Conservation (phyloP, 2,113 vertebrate genomes). For the Oryzias woworae region DNA sequence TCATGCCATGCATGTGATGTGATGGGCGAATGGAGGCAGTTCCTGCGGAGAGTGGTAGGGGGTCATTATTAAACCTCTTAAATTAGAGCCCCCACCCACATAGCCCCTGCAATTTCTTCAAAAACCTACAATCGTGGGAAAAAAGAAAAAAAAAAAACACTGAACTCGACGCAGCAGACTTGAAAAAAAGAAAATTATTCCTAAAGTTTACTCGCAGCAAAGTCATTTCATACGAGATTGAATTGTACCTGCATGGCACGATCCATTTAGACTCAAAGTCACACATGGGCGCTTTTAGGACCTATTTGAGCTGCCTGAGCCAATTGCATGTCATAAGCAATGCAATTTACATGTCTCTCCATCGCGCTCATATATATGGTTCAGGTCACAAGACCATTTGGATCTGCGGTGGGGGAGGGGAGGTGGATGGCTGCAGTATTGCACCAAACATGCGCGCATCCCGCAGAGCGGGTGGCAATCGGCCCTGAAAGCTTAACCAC, state of each 20-base stretch:
- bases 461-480: constrained; percentile 41
- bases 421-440: constrained; percentile 14
- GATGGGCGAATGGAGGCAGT: constrained; percentile 73
- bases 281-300: constrained; percentile 57
- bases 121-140: constrained; percentile 30
- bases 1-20: constrained; percentile 76
- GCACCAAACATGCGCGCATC: constrained; percentile 18
- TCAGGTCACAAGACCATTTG: constrained; percentile 69
- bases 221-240: constrained; percentile 71
- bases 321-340: constrained; percentile 58
- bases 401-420: constrained; percentile 50
- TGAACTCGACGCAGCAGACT: constrained; percentile 38
- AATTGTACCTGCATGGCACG: constrained; percentile 60
- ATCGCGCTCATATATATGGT: constrained; percentile 70
- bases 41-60: constrained; percentile 70
- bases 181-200: constrained; percentile 66
- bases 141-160: background rate
- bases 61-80: constrained; percentile 78
- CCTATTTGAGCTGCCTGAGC: constrained; percentile 57
- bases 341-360: constrained; percentile 75
- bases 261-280: constrained; percentile 63
- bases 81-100: constrained; percentile 62
- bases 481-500: constrained; percentile 56
- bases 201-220: constrained; percentile 69
- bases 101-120: constrained; percentile 54